These are phyloP conservation scores for Athalia circularis DNA, from an alignment of 2,888 invertebrate species.

Conservation along the genomic window DNA sequence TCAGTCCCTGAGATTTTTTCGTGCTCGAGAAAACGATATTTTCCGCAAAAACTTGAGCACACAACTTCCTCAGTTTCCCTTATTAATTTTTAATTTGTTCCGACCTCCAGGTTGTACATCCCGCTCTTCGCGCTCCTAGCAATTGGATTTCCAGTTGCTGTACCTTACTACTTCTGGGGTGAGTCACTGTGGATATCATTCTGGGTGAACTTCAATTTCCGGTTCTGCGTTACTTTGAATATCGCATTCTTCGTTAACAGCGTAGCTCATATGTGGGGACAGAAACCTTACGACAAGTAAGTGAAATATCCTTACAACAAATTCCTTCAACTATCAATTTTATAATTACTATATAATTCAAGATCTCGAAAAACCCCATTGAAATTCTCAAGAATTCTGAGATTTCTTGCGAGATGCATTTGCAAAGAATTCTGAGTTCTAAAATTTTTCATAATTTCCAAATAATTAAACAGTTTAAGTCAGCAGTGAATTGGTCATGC, in stretches of 20 bases:
- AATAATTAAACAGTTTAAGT: too few species aligned
- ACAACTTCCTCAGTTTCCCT: not conserved
- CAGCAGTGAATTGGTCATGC: too few species aligned
- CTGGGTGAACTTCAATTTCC: conserved; percentile 77
- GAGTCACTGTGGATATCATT: conserved; percentile 80
- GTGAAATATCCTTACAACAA: conserved; percentile 19
- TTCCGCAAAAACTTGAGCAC: too few species aligned
- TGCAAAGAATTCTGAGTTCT: too few species aligned
- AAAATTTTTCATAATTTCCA: too few species aligned
- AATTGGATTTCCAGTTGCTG: conserved; percentile 81
- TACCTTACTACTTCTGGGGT: conserved; percentile 81
- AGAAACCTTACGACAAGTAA: conserved; percentile 81
- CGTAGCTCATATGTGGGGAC: conserved; percentile 85
- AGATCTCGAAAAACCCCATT: too few species aligned
- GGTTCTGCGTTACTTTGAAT: conserved; percentile 84
- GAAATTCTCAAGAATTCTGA: too few species aligned
- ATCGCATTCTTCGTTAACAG: conserved; percentile 92
- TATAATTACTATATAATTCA: too few species aligned
- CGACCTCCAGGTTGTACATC: conserved; percentile 77
- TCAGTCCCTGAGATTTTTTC: too few species aligned
- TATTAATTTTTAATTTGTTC: not conserved
- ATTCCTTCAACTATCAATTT: not conserved
- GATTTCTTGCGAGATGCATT: too few species aligned
- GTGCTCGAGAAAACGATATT: too few species aligned
- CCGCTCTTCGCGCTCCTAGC: conserved; percentile 79